A percentile compares a stretch with the other conserved stretches of the same genome.
phyloP scores from a whole-genome alignment of 2,888 invertebrate genomes.

The Amiota mariae region DNA sequence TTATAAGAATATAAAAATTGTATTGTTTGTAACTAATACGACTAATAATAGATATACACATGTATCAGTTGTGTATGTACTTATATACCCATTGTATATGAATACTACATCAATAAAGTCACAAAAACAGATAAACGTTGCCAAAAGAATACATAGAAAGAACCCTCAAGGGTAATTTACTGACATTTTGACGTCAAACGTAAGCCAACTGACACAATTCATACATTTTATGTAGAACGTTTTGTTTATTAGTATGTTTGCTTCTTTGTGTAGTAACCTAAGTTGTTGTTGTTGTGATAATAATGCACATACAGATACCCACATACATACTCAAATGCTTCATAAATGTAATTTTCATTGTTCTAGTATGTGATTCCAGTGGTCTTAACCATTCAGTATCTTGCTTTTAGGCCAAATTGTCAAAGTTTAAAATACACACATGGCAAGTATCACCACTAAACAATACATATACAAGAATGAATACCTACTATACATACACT shows the following conservation, averaged over 20 bases:
- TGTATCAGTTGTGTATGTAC: background rate
- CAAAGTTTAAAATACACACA: too few relatives aligned
- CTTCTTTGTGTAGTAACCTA: background rate
- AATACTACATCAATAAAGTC: too few relatives aligned
- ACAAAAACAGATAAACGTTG: background rate
- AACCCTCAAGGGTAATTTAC: background rate
- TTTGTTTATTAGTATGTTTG: background rate
- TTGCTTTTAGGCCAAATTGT: background rate
- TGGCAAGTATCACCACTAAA: background rate
- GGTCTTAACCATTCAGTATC: background rate
- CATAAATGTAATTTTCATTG: background rate
- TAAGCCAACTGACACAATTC: constrained; percentile 12
- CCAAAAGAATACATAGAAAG: background rate
- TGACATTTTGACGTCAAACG: constrained; percentile 6
- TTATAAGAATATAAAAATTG: too few relatives aligned
- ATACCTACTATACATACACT: background rate
- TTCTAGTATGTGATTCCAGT: constrained; percentile 35
- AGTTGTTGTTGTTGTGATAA: background rate
- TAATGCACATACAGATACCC: too few relatives aligned
- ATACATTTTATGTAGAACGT: background rate
- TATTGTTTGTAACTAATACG: too few relatives aligned
- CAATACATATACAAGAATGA: constrained; percentile 8
- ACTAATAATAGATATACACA: too few relatives aligned
- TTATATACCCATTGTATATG: background rate
- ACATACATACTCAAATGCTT: background rate